Evolutionary conservation across 2,888 invertebrate species (phyloP).

Genomic region (Erannis defoliaria): DNA sequence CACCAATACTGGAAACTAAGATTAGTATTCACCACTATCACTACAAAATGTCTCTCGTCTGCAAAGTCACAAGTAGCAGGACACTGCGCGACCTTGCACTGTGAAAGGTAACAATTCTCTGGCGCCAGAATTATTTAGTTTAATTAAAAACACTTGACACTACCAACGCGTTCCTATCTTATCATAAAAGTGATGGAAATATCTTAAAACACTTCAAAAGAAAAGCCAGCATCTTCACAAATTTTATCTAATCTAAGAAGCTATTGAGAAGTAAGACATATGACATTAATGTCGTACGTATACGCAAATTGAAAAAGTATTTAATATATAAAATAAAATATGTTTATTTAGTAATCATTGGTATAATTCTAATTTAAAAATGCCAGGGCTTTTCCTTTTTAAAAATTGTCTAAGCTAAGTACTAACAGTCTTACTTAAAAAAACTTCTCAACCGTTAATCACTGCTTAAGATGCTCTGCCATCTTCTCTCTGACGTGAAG

Average conservation of each 20-base stretch:
- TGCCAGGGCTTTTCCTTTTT: too few species aligned
- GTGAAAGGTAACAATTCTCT: conserved; percentile 55
- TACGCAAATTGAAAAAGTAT: background rate
- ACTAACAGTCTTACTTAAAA: too few species aligned
- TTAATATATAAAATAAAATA: too few species aligned
- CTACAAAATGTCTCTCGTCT: conserved; percentile 21
- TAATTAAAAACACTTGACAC: conserved; percentile 24
- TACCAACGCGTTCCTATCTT: conserved; percentile 9
- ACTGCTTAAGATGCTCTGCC: too few species aligned
- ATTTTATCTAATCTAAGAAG: conserved; percentile 7
- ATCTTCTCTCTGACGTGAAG: too few species aligned
- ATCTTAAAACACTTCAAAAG: conserved; percentile 9
- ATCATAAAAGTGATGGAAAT: conserved; percentile 12
- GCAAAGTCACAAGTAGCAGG: background rate
- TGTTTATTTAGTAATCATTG: too few species aligned
- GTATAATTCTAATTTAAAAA: too few species aligned
- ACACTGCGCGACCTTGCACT: conserved; percentile 51
- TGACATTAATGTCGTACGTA: conserved; percentile 9
- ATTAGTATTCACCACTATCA: background rate
- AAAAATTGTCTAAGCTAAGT: too few species aligned
- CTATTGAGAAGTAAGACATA: conserved; percentile 1
- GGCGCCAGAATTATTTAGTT: conserved; percentile 49
- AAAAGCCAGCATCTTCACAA: conserved; percentile 1
- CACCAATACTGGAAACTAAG: too few species aligned
- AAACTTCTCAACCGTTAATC: too few species aligned